Conservation (phyloP, 2,113 vertebrate genomes). For the Nannobrachium achirus region DNA sequence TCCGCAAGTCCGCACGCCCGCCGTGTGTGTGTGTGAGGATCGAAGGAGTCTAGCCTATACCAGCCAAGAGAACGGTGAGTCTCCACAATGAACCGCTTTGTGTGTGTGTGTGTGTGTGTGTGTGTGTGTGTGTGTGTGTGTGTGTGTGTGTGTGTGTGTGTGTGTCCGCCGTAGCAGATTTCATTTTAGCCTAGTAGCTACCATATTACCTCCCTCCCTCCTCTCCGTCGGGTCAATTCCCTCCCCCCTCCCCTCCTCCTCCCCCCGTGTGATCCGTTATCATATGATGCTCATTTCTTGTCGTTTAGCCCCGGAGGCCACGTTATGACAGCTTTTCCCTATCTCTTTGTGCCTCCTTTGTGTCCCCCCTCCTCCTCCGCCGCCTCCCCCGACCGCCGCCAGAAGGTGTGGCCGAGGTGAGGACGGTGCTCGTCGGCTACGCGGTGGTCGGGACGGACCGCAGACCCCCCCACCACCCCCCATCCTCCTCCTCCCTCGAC, state of each 20-base stretch:
- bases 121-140: slow-evolving; percentile 53
- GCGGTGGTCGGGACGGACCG: slow-evolving; percentile 60
- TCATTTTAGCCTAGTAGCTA: slow-evolving; percentile 51
- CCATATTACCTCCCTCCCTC: slow-evolving; percentile 30
- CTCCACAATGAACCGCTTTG: slow-evolving; percentile 74
- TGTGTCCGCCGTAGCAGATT: slow-evolving; percentile 24
- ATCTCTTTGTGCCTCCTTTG: slow-evolving; percentile 77
- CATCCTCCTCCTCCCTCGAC: neutral
- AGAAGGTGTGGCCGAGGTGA: slow-evolving; percentile 83
- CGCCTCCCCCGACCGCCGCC: slow-evolving; percentile 8
- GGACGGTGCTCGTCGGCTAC: slow-evolving; percentile 49
- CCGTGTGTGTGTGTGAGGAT: no score
- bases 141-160: no score
- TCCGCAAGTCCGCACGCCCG: no score
- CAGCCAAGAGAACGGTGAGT: slow-evolving; percentile 71
- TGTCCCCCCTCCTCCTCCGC: slow-evolving; percentile 47
- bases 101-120: slow-evolving; percentile 33
- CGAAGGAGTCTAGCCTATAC: slow-evolving; percentile 32
- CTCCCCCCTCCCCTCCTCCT: slow-evolving; percentile 40
- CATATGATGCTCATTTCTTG: slow-evolving; percentile 79
- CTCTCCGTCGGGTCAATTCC: slow-evolving; percentile 60
- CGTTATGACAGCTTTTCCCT: slow-evolving; percentile 68
- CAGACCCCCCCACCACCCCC: slow-evolving; percentile 61
- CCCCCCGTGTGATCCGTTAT: slow-evolving; percentile 74
- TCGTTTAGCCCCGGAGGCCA: slow-evolving; percentile 50